These are phyloP conservation scores for Gibbula magus DNA, from an alignment of 2,888 invertebrate species.

Conservation along the genomic window DNA sequence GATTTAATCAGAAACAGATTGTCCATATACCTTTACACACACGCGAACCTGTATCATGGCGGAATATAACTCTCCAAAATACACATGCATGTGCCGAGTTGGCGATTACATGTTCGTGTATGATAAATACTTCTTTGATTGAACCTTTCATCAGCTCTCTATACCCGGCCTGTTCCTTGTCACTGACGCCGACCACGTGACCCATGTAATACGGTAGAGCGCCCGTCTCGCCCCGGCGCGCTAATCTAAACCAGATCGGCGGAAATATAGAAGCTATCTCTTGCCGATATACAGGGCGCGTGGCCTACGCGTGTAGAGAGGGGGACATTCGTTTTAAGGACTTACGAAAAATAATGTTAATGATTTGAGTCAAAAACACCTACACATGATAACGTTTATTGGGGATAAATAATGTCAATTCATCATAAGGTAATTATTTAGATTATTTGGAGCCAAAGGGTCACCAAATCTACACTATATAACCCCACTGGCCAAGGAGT, in stretches of 20 bases:
- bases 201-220: background rate
- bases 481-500: too few relatives aligned
- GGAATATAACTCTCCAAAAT: too few relatives aligned
- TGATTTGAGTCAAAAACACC: background rate
- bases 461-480: too few relatives aligned
- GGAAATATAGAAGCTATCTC: background rate
- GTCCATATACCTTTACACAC: too few relatives aligned
- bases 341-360: too few relatives aligned
- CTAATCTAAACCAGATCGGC: background rate
- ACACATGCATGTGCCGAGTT: too few relatives aligned
- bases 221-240: background rate
- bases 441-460: too few relatives aligned
- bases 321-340: background rate
- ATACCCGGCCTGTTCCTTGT: background rate
- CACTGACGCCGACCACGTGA: background rate
- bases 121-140: background rate
- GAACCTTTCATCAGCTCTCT: background rate
- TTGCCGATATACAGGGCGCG: background rate
- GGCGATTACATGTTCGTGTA: background rate
- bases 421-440: too few relatives aligned
- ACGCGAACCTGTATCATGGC: too few relatives aligned
- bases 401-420: too few relatives aligned
- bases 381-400: background rate
- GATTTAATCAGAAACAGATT: too few relatives aligned
- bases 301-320: background rate